A percentile compares a stretch with the other conserved stretches of the same genome.
Evolutionary conservation across 2,113 vertebrate species (phyloP).

Genomic region (Gavia stellata): DNA sequence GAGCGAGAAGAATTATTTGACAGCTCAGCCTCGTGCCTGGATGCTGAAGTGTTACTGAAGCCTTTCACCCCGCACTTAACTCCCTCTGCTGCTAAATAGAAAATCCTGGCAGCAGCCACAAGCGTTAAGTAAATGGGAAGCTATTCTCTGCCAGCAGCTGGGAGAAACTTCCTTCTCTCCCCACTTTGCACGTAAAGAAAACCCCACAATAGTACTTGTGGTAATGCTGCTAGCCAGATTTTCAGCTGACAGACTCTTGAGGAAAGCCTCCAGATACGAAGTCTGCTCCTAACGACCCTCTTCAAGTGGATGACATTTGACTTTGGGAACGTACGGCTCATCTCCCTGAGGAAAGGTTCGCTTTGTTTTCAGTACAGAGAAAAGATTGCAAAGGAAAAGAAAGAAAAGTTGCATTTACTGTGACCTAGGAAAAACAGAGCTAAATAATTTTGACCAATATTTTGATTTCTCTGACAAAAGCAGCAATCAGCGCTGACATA

Average conservation of each 20-base stretch:
- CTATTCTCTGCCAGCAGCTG: slow-evolving; percentile 45
- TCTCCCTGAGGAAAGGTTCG: neutral
- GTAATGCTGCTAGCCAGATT: slow-evolving; percentile 17
- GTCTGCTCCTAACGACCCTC: neutral
- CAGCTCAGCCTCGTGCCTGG: neutral
- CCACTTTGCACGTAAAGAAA: slow-evolving; percentile 23
- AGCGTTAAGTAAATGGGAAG: neutral
- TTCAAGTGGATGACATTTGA: neutral
- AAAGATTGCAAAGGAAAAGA: neutral
- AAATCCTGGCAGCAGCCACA: slow-evolving; percentile 31
- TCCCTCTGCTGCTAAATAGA: slow-evolving; percentile 9
- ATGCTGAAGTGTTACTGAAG: slow-evolving; percentile 29
- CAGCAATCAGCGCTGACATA: neutral
- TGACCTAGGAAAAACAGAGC: slow-evolving; percentile 8
- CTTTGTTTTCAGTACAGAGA: neutral
- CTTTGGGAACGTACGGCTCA: neutral
- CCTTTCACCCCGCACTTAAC: slow-evolving; percentile 44
- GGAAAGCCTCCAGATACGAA: neutral
- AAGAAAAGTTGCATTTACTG: neutral
- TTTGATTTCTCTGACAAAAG: slow-evolving; percentile 53
- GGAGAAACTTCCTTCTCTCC: slow-evolving; percentile 15
- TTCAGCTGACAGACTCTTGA: slow-evolving; percentile 13
- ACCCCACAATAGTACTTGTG: slow-evolving; percentile 27
- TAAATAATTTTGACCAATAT: slow-evolving; percentile 29
- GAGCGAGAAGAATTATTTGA: neutral